Percentiles rank a stretch among this genome's conserved stretches.
Conservation (phyloP, 2,888 invertebrate genomes). For the Lepidocyrtoides sp. region DNA sequence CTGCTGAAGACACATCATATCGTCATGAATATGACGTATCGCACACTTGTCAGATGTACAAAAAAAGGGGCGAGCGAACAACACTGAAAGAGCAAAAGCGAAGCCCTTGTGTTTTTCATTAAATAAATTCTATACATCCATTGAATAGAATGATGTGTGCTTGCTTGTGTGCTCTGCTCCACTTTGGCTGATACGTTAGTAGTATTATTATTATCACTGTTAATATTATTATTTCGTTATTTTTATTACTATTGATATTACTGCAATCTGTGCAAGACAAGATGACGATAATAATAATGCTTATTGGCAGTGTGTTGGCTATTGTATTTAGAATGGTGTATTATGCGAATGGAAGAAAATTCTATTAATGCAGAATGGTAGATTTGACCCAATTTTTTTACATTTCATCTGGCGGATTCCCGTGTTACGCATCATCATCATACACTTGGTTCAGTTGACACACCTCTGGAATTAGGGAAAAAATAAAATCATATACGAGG, state of each 20-base stretch:
- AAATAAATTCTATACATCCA: neutral
- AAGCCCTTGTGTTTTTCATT: neutral
- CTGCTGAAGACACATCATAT: conserved; percentile 35
- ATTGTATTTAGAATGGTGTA: neutral
- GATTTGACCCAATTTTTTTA: conserved; percentile 66
- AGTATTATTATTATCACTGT: no score
- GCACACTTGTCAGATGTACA: conserved; percentile 39
- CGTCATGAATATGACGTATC: conserved; percentile 51
- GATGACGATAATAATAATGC: neutral
- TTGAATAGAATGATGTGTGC: neutral
- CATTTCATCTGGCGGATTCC: conserved; percentile 48
- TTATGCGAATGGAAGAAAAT: conserved; percentile 40
- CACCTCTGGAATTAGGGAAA: conserved; percentile 64
- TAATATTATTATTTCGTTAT: neutral
- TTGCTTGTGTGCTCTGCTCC: neutral
- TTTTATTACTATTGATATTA: conserved; percentile 34
- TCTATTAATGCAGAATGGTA: conserved; percentile 53
- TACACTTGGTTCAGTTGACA: conserved; percentile 52
- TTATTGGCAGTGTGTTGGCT: conserved; percentile 15
- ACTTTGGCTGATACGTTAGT: neutral
- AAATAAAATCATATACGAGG: conserved; percentile 44
- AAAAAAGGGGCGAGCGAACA: neutral
- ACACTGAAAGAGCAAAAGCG: neutral
- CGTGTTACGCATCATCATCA: conserved; percentile 40
- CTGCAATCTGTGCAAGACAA: conserved; percentile 12